phyloP scores from a whole-genome alignment of 1,140 invertebrate genomes.

The Micrasema longulum region DNA sequence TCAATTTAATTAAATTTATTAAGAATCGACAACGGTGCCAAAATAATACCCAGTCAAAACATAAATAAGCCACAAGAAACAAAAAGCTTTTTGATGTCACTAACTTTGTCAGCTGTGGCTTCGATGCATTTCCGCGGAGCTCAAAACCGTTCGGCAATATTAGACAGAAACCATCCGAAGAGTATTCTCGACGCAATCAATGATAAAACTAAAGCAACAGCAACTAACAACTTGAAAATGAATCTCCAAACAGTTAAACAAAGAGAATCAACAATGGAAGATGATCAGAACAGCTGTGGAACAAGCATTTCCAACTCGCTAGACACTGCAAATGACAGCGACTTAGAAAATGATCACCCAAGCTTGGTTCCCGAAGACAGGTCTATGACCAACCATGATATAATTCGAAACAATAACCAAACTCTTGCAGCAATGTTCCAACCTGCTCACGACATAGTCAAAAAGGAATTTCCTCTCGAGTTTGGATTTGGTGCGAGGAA shows the following conservation, averaged over 20 bases:
- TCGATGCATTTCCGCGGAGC: conserved; percentile 48
- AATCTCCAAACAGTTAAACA: conserved; percentile 46
- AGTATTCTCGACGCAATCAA: conserved; percentile 14
- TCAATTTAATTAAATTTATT: conserved; percentile 1
- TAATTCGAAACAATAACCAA: conserved; percentile 38
- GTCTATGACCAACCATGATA: conserved; percentile 45
- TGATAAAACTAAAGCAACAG: conserved; percentile 12
- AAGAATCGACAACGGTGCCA: conserved; percentile 11
- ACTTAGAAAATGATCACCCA: conserved; percentile 62
- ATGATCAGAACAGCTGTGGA: conserved; percentile 53
- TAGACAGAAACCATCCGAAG: conserved; percentile 33
- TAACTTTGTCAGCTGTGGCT: conserved; percentile 41
- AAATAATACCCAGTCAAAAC: conserved; percentile 15
- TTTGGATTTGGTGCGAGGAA: conserved; percentile 63
- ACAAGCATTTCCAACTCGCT: conserved; percentile 52
- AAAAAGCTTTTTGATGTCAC: conserved; percentile 40
- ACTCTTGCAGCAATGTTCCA: conserved; percentile 50
- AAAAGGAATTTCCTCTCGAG: conserved; percentile 66
- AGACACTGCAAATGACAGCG: conserved; percentile 56
- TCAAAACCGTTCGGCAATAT: conserved; percentile 15
- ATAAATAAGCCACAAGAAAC: neutral
- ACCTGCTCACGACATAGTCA: conserved; percentile 66
- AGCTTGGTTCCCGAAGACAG: conserved; percentile 58
- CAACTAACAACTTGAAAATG: conserved; percentile 44
- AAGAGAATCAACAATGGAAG: conserved; percentile 42